A percentile compares a stretch with the other conserved stretches of the same genome.
phyloP scores from a whole-genome alignment of 1,140 invertebrate genomes.

The Antheraea pernyi region DNA sequence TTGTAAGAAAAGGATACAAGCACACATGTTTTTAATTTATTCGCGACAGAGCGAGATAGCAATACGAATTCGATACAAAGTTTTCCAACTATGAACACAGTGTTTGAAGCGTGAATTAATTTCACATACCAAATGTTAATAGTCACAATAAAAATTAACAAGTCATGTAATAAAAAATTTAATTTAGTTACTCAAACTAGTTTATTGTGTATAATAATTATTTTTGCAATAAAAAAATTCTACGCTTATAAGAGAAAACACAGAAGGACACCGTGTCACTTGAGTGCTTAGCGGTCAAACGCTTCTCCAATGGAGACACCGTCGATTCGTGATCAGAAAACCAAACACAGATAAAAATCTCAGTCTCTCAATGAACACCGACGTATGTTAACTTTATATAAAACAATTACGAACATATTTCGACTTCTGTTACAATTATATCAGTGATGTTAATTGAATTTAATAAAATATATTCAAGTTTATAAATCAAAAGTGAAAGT shows the following conservation, averaged over 20 bases:
- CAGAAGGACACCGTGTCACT: conserved; percentile 25
- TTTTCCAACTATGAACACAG: conserved; percentile 19
- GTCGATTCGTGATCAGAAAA: conserved; percentile 48
- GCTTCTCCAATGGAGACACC: conserved; percentile 28
- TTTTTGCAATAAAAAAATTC: not conserved
- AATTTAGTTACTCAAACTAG: too few relatives aligned
- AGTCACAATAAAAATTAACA: too few relatives aligned
- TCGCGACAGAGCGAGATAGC: conserved; percentile 22
- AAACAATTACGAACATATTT: conserved; percentile 10
- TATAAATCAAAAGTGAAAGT: conserved; percentile 13
- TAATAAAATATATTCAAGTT: not conserved
- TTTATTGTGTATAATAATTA: not conserved
- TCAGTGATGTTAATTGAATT: not conserved
- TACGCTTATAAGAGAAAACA: conserved; percentile 12
- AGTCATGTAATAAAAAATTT: not conserved
- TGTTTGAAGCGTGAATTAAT: not conserved
- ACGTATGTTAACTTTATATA: conserved; percentile 22
- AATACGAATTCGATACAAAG: not conserved
- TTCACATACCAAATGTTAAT: too few relatives aligned
- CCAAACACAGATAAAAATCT: conserved; percentile 48
- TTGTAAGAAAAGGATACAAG: conserved; percentile 18
- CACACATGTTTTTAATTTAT: conserved; percentile 18
- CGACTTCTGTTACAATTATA: not conserved
- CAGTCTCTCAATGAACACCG: conserved; percentile 32
- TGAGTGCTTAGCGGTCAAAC: conserved; percentile 14